Evolutionary conservation across 2,113 vertebrate genomes (phyloP).

Genomic region (Ctenodactylus gundi): DNA sequence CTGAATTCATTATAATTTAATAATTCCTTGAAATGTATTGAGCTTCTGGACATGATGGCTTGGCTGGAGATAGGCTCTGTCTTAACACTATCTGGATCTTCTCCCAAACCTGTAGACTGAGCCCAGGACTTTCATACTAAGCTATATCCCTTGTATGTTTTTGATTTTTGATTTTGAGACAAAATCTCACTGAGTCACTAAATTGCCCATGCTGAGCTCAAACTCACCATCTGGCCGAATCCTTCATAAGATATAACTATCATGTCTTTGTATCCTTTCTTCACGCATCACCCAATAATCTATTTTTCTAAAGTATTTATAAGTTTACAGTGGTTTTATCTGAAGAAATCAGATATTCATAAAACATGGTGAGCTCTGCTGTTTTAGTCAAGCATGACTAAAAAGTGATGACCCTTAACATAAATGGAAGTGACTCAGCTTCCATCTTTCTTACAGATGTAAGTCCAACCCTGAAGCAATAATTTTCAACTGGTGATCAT

Average conservation of each 20-base stretch:
- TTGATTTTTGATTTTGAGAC: too few relatives aligned
- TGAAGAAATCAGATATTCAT: background rate
- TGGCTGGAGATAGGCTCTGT: background rate
- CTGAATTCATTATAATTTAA: background rate
- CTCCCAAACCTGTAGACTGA: too few relatives aligned
- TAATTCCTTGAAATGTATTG: background rate
- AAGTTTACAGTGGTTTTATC: background rate
- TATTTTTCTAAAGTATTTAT: background rate
- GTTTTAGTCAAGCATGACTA: background rate
- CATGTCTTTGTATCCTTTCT: too few relatives aligned
- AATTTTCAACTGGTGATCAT: slow-evolving; percentile 11
- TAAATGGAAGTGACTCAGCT: background rate
- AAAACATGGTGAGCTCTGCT: background rate
- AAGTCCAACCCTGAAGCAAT: background rate
- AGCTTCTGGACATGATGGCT: background rate
- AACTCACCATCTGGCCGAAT: too few relatives aligned
- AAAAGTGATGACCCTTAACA: background rate
- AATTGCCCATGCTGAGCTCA: too few relatives aligned
- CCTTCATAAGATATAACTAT: too few relatives aligned
- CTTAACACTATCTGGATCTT: too few relatives aligned
- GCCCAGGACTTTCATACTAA: too few relatives aligned
- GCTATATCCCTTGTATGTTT: too few relatives aligned
- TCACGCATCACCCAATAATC: rapidly evolving
- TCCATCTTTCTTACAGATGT: background rate
- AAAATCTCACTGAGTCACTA: too few relatives aligned